A percentile compares a stretch with the other conserved stretches of the same genome.
Evolutionary conservation across 2,797 vertebrate genomes (phyloP).

Genomic region (Manis javanica): DNA sequence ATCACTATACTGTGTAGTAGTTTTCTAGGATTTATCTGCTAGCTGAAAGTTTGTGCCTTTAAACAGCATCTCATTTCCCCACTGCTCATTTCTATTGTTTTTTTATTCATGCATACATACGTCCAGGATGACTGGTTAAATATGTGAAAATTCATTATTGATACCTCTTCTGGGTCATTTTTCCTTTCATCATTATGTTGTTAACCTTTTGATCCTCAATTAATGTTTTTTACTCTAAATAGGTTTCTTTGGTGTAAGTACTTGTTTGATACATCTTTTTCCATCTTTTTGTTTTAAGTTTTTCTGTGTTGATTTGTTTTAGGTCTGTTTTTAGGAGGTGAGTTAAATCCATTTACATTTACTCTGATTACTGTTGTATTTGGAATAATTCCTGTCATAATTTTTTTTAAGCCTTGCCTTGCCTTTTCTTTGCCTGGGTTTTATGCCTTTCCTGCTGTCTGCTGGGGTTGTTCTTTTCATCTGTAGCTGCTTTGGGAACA

Average conservation of each 20-base stretch:
- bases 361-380: background rate
- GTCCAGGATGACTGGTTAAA: background rate
- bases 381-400: background rate
- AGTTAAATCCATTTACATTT: constrained; percentile 3
- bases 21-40: background rate
- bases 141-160: background rate
- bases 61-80: background rate
- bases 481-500: background rate
- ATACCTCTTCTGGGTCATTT: background rate
- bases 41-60: background rate
- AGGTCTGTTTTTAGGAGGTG: background rate
- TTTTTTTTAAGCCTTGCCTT: background rate
- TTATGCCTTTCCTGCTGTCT: background rate
- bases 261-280: background rate
- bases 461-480: background rate
- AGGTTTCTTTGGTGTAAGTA: background rate
- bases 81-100: accelerated
- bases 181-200: constrained; percentile 1
- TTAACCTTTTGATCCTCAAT: background rate
- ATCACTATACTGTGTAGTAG: background rate
- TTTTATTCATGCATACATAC: background rate
- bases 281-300: background rate
- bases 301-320: background rate
- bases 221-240: background rate
- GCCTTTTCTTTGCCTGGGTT: background rate